Evolutionary conservation across 2,113 vertebrate genomes (phyloP).

Genomic region (Turdus rufiventris): DNA sequence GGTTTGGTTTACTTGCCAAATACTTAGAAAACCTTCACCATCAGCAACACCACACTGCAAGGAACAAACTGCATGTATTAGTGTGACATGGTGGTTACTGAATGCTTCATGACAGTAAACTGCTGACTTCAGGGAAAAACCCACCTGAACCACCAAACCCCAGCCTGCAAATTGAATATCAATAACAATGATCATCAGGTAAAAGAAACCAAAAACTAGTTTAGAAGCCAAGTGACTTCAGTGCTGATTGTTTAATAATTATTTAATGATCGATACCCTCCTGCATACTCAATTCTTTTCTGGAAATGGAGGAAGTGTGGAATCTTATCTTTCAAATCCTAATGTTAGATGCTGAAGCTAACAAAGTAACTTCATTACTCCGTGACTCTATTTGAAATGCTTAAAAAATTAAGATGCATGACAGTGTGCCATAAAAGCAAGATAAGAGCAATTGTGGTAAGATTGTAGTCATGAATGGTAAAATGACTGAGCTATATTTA

Average conservation of each 20-base stretch:
- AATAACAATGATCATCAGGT: rapidly evolving
- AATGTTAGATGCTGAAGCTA: neutral
- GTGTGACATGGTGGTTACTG: neutral
- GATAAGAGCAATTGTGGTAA: neutral
- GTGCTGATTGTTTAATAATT: neutral
- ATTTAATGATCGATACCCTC: neutral
- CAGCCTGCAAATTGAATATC: neutral
- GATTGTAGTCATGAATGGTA: neutral
- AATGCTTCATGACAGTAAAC: neutral
- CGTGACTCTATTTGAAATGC: neutral
- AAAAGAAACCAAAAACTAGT: neutral
- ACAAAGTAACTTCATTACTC: neutral
- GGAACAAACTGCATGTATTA: neutral
- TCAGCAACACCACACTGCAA: conserved; percentile 94
- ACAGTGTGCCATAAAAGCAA: neutral
- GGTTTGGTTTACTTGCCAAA: conserved; percentile 98
- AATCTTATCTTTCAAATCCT: neutral
- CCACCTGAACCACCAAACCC: neutral
- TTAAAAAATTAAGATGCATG: neutral
- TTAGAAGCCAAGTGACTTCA: neutral
- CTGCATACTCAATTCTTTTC: neutral
- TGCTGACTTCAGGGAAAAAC: neutral
- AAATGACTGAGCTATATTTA: neutral
- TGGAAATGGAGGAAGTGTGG: neutral
- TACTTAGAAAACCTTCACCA: conserved; percentile 95